Evolutionary conservation across 2,888 invertebrate species (phyloP).

Genomic region (Lamellibrachia columna): DNA sequence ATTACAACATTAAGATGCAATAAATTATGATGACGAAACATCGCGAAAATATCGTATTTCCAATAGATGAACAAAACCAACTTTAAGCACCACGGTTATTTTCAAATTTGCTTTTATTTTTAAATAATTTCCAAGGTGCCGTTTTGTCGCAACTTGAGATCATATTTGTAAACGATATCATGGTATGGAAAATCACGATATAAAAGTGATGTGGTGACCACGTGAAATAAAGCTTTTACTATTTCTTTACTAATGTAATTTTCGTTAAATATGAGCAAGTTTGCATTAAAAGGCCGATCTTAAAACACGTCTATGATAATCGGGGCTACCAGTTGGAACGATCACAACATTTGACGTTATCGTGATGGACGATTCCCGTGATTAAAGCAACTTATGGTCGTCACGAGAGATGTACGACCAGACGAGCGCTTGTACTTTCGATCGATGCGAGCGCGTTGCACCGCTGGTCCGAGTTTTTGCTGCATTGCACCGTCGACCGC

Average conservation of each 20-base stretch:
- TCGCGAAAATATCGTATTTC: too few species aligned
- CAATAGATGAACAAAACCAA: background rate
- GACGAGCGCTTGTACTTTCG: background rate
- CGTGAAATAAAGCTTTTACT: too few species aligned
- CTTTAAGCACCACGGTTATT: background rate
- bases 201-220: too few species aligned
- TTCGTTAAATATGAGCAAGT: background rate
- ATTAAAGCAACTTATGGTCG: background rate
- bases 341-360: background rate
- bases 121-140: background rate
- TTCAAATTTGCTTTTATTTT: background rate
- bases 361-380: background rate
- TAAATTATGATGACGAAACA: background rate
- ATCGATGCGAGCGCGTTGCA: background rate
- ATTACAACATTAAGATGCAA: too few species aligned
- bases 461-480: background rate
- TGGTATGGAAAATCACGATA: too few species aligned
- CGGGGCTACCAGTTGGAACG: background rate
- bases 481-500: background rate
- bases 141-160: background rate
- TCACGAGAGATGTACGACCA: background rate
- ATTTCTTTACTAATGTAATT: background rate
- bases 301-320: background rate
- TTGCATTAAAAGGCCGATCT: background rate
- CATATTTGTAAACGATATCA: background rate